Percentiles rank a stretch among this genome's conserved stretches.
Conservation (phyloP, 2,888 invertebrate species). For the Cosmia trapezina region DNA sequence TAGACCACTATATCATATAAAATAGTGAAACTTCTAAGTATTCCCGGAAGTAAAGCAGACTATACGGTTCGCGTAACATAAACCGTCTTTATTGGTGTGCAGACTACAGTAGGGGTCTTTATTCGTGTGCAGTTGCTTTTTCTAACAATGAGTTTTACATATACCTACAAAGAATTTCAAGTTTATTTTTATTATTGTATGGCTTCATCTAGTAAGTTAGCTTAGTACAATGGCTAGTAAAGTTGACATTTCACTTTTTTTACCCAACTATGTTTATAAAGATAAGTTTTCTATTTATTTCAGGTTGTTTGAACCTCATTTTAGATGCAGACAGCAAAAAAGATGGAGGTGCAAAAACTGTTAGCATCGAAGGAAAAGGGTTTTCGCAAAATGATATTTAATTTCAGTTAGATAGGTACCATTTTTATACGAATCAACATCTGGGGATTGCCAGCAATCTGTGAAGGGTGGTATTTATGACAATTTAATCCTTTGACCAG, state of each 20-base stretch:
- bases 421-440: no score
- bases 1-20: slow-evolving; percentile 11
- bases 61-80: slow-evolving; percentile 41
- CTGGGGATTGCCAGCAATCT: no score
- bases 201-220: background rate
- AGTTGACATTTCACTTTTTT: background rate
- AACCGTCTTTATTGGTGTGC: slow-evolving; percentile 31
- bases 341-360: no score
- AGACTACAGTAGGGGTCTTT: background rate
- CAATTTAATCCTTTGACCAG: no score
- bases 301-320: no score
- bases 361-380: no score
- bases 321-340: no score
- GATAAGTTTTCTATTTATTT: background rate
- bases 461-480: no score
- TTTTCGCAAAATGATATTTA: no score
- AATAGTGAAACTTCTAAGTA: slow-evolving; percentile 26
- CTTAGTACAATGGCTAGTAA: background rate
- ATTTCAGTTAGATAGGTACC: no score
- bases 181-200: background rate
- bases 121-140: slow-evolving; percentile 2
- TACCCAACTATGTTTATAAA: no score
- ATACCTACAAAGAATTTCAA: background rate
- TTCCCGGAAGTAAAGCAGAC: slow-evolving; percentile 42
- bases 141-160: slow-evolving; percentile 7